Evolutionary conservation across 2,113 vertebrate species (phyloP).

Genomic region (Aphyosemion australe): DNA sequence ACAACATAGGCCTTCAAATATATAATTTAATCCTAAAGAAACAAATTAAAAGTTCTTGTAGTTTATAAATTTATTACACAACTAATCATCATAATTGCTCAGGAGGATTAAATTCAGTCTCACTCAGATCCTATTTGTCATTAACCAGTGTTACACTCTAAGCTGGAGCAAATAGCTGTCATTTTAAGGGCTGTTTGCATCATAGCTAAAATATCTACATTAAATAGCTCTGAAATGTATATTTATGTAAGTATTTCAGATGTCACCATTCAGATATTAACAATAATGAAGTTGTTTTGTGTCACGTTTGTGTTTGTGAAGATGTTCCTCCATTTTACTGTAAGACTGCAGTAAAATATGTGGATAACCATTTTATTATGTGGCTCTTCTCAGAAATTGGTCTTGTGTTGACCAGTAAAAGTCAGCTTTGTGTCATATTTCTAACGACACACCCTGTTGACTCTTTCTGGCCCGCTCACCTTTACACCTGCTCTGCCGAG

Average conservation of each 20-base stretch:
- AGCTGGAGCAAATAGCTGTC: too few relatives aligned
- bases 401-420: constrained; percentile 13
- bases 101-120: too few relatives aligned
- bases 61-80: not conserved
- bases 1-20: not conserved
- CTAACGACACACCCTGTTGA: constrained; percentile 46
- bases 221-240: too few relatives aligned
- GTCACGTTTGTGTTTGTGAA: not conserved
- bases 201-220: too few relatives aligned
- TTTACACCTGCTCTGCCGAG: not conserved
- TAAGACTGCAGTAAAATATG: not conserved
- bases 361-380: constrained; percentile 21
- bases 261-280: too few relatives aligned
- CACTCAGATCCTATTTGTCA: too few relatives aligned
- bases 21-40: not conserved
- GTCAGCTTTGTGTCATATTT: constrained; percentile 32
- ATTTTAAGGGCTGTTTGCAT: too few relatives aligned
- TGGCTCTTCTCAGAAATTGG: constrained; percentile 22
- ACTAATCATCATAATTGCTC: too few relatives aligned
- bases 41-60: too few relatives aligned
- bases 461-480: not conserved
- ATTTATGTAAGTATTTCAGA: too few relatives aligned
- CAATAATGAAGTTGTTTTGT: too few relatives aligned
- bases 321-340: not conserved
- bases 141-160: too few relatives aligned